phyloP scores from a whole-genome alignment of 2,113 vertebrate genomes.

The Eulacestoma nigropectus region DNA sequence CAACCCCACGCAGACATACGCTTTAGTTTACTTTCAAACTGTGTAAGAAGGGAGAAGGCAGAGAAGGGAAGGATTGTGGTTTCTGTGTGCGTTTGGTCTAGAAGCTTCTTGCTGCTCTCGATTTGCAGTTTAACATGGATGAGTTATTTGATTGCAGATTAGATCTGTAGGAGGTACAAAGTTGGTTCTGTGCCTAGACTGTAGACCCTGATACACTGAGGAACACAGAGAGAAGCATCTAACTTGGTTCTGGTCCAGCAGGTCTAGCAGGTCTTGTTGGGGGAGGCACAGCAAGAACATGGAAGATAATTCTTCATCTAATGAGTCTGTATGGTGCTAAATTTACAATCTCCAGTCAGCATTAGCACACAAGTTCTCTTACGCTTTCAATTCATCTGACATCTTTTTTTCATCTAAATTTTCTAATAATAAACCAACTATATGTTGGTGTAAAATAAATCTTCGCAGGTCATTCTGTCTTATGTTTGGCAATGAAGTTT shows the following conservation, averaged over 20 bases:
- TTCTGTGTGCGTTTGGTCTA: not conserved
- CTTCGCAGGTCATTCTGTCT: not conserved
- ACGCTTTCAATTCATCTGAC: not conserved
- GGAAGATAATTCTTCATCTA: not conserved
- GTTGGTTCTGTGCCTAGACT: not conserved
- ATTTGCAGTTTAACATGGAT: not conserved
- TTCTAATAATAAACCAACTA: not conserved
- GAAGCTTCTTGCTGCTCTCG: not conserved
- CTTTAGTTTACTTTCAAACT: not conserved
- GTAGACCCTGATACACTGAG: not conserved
- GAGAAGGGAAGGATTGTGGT: not conserved
- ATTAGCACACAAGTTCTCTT: not conserved
- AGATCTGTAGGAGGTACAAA: not conserved
- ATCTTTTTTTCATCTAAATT: not conserved
- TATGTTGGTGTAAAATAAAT: not conserved
- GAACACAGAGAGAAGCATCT: not conserved
- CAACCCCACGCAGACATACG: accelerated
- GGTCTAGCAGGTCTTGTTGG: not conserved
- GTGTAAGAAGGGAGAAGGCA: not conserved
- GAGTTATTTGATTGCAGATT: not conserved
- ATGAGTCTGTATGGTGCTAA: not conserved
- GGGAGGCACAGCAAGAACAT: not conserved
- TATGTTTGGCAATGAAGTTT: not conserved
- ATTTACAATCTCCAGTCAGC: not conserved
- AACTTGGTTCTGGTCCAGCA: not conserved